phyloP scores from a whole-genome alignment of 53 echinoderm and acorn worm species.

The Antedon mediterranea region DNA sequence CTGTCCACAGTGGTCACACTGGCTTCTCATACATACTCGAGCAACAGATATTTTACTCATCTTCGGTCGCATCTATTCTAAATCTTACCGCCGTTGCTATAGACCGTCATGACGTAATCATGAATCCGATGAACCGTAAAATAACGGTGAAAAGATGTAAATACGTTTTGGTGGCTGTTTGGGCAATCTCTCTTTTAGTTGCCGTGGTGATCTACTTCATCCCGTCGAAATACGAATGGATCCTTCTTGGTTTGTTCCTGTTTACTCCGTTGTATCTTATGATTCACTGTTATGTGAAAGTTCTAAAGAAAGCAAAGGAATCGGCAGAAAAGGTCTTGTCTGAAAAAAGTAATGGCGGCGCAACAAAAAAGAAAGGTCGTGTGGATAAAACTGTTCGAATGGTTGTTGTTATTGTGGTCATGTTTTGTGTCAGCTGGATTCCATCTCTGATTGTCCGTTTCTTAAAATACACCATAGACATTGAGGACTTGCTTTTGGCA shows the following conservation, averaged over 20 bases:
- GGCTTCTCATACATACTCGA: conserved; percentile 70
- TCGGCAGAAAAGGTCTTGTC: conserved; percentile 20
- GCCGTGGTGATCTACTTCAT: conserved; percentile 56
- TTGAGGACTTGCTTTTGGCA: conserved; percentile 4
- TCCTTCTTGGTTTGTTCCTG: conserved; percentile 52
- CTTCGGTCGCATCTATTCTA: conserved; percentile 73
- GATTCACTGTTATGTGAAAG: conserved; percentile 62
- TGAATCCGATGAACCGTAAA: conserved; percentile 49
- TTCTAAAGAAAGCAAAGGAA: conserved; percentile 36
- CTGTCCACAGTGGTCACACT: conserved; percentile 59
- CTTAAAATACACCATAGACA: conserved; percentile 45
- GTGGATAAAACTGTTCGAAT: conserved; percentile 76
- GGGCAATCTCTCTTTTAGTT: conserved; percentile 32
- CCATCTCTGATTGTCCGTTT: conserved; percentile 70
- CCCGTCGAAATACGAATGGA: conserved; percentile 38
- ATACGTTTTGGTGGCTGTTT: conserved; percentile 38
- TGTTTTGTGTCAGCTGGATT: conserved; percentile 70
- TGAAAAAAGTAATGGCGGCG: not conserved
- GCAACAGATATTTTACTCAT: conserved; percentile 81
- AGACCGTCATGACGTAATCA: conserved; percentile 70
- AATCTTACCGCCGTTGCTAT: conserved; percentile 72
- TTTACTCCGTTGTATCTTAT: conserved; percentile 44
- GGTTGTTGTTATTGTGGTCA: conserved; percentile 72
- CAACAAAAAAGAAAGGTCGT: not conserved
- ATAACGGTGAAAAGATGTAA: conserved; percentile 30